phyloP scores from a whole-genome alignment of 1,140 invertebrate species.

The Heliconius eleuchia region DNA sequence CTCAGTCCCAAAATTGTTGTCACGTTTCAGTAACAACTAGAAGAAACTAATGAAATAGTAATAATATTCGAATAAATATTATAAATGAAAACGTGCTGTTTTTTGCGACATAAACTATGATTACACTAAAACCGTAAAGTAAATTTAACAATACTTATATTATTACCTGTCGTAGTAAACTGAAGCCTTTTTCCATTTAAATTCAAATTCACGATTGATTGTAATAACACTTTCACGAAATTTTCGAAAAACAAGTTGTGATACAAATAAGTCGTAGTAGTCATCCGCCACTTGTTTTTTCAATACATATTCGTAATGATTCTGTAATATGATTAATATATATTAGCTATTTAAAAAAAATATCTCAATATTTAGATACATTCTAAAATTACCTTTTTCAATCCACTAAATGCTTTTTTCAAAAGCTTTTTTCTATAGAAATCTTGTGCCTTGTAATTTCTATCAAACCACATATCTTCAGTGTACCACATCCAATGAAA shows the following conservation, averaged over 20 bases:
- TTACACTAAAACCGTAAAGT: too few relatives aligned
- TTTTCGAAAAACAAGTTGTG: slow-evolving; percentile 77
- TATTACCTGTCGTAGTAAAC: slow-evolving; percentile 81
- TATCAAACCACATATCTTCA: slow-evolving; percentile 71
- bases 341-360: too few relatives aligned
- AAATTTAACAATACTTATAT: too few relatives aligned
- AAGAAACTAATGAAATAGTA: too few relatives aligned
- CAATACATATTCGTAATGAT: slow-evolving; percentile 71
- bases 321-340: slow-evolving; percentile 48
- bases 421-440: slow-evolving; percentile 75
- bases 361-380: not conserved
- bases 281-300: slow-evolving; percentile 84
- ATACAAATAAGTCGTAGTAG: slow-evolving; percentile 82
- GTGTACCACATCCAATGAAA: slow-evolving; percentile 79
- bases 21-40: too few relatives aligned
- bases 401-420: slow-evolving; percentile 58
- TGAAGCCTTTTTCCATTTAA: slow-evolving; percentile 78
- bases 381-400: slow-evolving; percentile 63
- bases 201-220: slow-evolving; percentile 70
- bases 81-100: too few relatives aligned
- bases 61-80: too few relatives aligned
- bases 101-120: too few relatives aligned
- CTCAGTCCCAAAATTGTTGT: too few relatives aligned
- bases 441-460: slow-evolving; percentile 75
- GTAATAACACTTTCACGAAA: slow-evolving; percentile 75